Conservation (phyloP, 2,113 vertebrate species). For the Ancistrus triradiatus region DNA sequence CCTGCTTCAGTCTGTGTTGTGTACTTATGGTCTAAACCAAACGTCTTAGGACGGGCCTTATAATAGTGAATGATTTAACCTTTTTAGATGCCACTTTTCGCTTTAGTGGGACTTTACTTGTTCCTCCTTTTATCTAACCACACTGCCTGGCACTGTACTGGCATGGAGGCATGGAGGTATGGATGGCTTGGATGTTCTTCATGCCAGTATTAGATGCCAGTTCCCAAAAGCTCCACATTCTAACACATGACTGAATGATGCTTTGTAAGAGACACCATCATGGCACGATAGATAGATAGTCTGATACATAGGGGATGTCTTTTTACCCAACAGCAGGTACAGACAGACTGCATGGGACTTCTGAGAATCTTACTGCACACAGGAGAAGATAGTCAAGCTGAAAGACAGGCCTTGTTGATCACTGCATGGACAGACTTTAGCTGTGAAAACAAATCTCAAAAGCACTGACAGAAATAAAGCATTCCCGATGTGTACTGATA, state of each 20-base stretch:
- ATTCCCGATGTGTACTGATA: constrained; percentile 25
- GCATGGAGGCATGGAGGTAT: constrained; percentile 70
- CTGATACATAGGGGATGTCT: constrained; percentile 44
- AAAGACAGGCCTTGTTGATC: constrained; percentile 23
- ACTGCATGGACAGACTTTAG: constrained; percentile 16
- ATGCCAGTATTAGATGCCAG: constrained; percentile 59
- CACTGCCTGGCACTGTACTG: constrained; percentile 68
- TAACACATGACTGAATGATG: constrained; percentile 69
- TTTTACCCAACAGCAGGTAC: constrained; percentile 17
- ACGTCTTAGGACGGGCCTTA: no score
- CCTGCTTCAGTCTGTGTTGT: not conserved
- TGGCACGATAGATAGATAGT: constrained; percentile 43
- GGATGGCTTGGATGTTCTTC: constrained; percentile 76
- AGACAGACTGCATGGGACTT: constrained; percentile 18
- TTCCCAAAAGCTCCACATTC: constrained; percentile 42
- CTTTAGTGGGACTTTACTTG: constrained; percentile 67
- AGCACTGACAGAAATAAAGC: constrained; percentile 34
- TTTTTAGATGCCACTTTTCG: constrained; percentile 70
- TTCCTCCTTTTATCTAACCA: constrained; percentile 57
- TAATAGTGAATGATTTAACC: not conserved
- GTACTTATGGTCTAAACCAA: constrained; percentile 4
- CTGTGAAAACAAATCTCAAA: constrained; percentile 1
- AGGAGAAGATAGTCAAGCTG: constrained; percentile 34
- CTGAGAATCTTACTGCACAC: constrained; percentile 18
- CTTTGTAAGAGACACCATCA: constrained; percentile 35